Base-by-base conservation (phyloP, 2,113 vertebrate species). In the Anguilla rostrata region DNA sequence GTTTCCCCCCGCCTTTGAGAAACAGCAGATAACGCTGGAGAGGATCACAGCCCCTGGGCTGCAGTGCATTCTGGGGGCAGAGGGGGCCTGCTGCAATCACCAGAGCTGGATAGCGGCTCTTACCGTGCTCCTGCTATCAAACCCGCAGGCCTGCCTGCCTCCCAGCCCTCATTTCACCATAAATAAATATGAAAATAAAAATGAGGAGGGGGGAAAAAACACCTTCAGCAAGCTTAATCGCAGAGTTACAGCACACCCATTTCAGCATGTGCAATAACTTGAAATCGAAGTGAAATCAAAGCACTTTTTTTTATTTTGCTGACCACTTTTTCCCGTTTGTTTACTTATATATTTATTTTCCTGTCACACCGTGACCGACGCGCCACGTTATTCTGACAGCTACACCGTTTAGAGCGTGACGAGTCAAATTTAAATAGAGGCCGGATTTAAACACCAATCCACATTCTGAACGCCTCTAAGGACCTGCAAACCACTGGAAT, bases 401-500 rank as follows among this genome's bases (percentile, higher is more conserved):
- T 34, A 34, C 15, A 26, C 56, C 18, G 63, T 86, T 86, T 63
- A 8, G 14, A 60, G 49, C 63, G 79, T 66, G 79, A 81, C 85
- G 66, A 53, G n/a, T 81, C 53, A 86, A 81, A 63, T 82, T 81
- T 86, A 86, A 86, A 86, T 82, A 60, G 78, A 66, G 60, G 56
- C 78, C 66, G 53, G 49, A 82, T 82, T 66, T 63, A 86, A 86
- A 81, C n/a, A 29, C 39, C 79, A 86, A 57, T 81, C 56, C 56
- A 29, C 26, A 82, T 86, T 86, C 20, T 66, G 40, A 86, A 66
- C 34, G 79, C 66, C 78, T 81, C 18, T 40, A 39, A 39, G 81
- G 56, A 81, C 9, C 60, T 66, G 79, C 71, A 9, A 34, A 29
- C 9, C 26, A 12, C 60, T 5, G 71, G 20, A n/a, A 34, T 75